Base-by-base conservation (phyloP, 1,140 invertebrate species). In the Calliphora vicina region DNA sequence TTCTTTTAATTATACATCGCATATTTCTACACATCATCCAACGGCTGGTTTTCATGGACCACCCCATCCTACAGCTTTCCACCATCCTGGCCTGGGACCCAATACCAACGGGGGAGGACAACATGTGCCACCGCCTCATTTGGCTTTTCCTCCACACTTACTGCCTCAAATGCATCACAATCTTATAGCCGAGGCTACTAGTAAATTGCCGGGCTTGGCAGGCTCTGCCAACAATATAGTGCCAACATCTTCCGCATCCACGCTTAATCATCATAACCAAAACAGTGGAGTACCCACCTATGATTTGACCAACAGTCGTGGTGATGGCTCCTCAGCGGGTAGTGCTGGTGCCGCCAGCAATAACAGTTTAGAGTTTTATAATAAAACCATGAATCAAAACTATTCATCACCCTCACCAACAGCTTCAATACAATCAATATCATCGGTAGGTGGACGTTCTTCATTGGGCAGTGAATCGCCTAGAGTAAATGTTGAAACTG, bases 101-200 rank as follows among this genome's bases (percentile, higher is more conserved):
- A 82, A 57, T 35, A 29, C 80, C n/a, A 80, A 84, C 4, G 84
- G 84, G 26, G 85, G 84, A 78, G 84, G 27, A 35, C 78, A 73
- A 26, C 73, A 27, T 57, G 73, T 43, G 9, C 23, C 61, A 1
- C 74, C 74, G 12, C 81, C 85, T 35, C 84, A 82, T 86, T 91
- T 93, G 67, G 93, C 94, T 25, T 94, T 94, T 81, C 85, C 88
- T 1, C 93, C 94, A 0, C 94, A 94, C 12, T 86, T 93, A n/a
- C 87, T 93, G 20, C 91, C 84, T 10, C 83, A 84, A 42, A 83
- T 84, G 85, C 89, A 90, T 83, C 89, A 89, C 81, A 90, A 89
- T 86, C 87, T 90, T 1, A 90, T 90, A 20, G 88, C 88, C 0
- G 88, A 90, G 82, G 87, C 89, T 27, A 85, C 89, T 35, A 88